Evolutionary conservation across 2,888 invertebrate genomes (phyloP).

Genomic region (Scotopteryx bipunctaria): DNA sequence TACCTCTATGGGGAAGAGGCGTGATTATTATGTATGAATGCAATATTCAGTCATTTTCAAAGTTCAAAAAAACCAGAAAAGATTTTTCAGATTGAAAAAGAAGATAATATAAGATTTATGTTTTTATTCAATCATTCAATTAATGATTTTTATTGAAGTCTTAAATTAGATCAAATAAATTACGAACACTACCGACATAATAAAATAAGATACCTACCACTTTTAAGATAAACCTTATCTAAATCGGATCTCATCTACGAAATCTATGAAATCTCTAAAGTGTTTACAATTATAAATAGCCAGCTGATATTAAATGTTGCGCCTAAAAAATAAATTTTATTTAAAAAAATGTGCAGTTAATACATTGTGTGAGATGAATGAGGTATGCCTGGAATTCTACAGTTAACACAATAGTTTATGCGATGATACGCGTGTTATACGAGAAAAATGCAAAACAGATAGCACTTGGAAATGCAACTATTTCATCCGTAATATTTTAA

Average conservation of each 20-base stretch:
- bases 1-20: no score
- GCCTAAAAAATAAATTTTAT: slow-evolving; percentile 16
- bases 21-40: no score
- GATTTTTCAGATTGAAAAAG: no score
- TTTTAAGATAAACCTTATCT: background rate
- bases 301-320: slow-evolving; percentile 4
- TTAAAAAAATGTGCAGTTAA: slow-evolving; percentile 8
- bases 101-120: no score
- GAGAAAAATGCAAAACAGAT: slow-evolving; percentile 20
- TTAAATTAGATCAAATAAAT: background rate
- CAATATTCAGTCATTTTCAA: no score
- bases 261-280: no score
- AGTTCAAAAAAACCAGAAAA: no score
- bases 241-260: background rate
- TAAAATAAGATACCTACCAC: background rate
- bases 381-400: slow-evolving; percentile 18
- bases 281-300: slow-evolving; percentile 7
- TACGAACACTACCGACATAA: background rate
- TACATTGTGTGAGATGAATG: slow-evolving; percentile 13
- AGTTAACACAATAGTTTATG: slow-evolving; percentile 9
- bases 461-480: slow-evolving; percentile 3
- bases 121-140: no score
- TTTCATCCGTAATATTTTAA: slow-evolving; percentile 14
- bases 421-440: slow-evolving; percentile 6
- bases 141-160: no score